Conservation (phyloP, 2,797 vertebrate species). For the Lophius americanus region DNA sequence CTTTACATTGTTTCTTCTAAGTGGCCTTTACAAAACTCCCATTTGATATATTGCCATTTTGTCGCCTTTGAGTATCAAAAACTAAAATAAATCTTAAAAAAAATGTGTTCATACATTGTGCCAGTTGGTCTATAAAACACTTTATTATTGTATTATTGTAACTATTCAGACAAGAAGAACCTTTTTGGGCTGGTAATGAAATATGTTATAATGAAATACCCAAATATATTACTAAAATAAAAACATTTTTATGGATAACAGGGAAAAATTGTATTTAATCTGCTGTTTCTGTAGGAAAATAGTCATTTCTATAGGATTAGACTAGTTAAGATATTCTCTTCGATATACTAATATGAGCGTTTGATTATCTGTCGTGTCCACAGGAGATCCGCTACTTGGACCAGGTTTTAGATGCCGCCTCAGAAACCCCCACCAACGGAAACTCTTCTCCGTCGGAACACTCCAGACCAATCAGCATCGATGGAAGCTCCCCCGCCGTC, state of each 20-base stretch:
- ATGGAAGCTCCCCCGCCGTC: slow-evolving; percentile 74
- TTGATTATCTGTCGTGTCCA: slow-evolving; percentile 2
- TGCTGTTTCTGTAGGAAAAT: too few relatives aligned
- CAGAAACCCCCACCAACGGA: slow-evolving; percentile 88
- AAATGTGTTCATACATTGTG: too few relatives aligned
- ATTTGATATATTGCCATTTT: neutral
- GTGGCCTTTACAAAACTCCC: neutral
- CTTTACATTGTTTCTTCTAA: too few relatives aligned
- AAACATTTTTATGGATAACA: too few relatives aligned
- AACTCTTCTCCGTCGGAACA: slow-evolving; percentile 75
- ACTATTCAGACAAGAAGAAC: too few relatives aligned
- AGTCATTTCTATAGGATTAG: too few relatives aligned
- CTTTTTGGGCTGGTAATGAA: too few relatives aligned
- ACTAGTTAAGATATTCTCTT: neutral
- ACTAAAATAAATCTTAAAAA: neutral
- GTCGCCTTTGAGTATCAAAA: neutral
- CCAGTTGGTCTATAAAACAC: too few relatives aligned
- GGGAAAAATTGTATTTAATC: too few relatives aligned
- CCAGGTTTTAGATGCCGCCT: slow-evolving; percentile 91
- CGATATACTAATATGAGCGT: neutral
- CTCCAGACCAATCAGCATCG: slow-evolving; percentile 60
- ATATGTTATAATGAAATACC: too few relatives aligned
- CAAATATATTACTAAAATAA: too few relatives aligned
- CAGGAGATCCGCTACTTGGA: slow-evolving; percentile 94
- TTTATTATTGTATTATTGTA: too few relatives aligned